Base-by-base conservation (phyloP, 2,113 vertebrate species). In the Ptyas mucosa region DNA sequence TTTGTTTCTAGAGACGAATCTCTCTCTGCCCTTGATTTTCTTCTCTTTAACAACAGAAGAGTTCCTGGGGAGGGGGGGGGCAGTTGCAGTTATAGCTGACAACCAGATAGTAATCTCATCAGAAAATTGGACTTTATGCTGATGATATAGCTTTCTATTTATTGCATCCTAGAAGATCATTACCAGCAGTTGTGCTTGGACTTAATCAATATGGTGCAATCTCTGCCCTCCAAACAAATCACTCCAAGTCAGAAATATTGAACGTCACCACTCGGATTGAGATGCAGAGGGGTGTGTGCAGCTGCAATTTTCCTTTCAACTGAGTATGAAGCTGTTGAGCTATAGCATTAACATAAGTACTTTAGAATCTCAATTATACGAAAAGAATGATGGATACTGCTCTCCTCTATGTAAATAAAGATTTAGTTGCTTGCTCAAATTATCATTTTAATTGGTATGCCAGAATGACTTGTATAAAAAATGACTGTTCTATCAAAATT, bases 221-320 rank as follows among this genome's bases (percentile, higher is more conserved):
- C 58, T 58, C 58, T 69, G 87, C 26, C 49, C 58, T 92, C 90
- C 55, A 87, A 75, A 92, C n/a, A 92, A 92, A 92, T 92, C 86
- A 92, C 88, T 88, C 58, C 86, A 75, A 88, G n/a, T 53, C 91
- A 88, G 51, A 88, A 88, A 88, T 75, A 92, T 92, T 43, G 86
- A 92, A 69, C 12, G n/a, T 53, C 86, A 53, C 57, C 18, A 43
- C 86, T 54, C 39, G 0, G 49, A 75, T 69, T 69, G 86, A 92
- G 86, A 92, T 12, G 34, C 49, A 54, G 21, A 88, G 58, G 23
- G 29, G 29, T 3, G 3, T 54, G 18, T 69, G 57, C 58, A 64
- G 12, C 15, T 52, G 14, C 54, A 61, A 1, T 26, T 87, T 87
- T 57, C 55, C 46, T 92, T 86, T 88, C 85, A 39, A 64, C 12